These are phyloP conservation scores for Chaunax sp. DNA, from an alignment of 2,797 vertebrate species.

Conservation along the genomic window DNA sequence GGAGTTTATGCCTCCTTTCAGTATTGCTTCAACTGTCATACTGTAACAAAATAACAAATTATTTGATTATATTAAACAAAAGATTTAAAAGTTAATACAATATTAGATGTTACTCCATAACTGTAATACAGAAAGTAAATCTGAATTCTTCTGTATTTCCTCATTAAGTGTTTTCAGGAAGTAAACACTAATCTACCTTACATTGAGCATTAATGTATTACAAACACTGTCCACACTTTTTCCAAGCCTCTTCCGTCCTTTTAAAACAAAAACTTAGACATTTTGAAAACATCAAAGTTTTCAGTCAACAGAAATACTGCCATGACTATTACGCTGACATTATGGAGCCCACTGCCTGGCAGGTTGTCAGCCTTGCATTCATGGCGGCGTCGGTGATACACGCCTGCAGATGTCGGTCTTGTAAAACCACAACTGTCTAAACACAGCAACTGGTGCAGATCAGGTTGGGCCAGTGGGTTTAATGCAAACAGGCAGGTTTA, in stretches of 20 bases:
- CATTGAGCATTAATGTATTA: constrained; percentile 2
- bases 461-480: constrained; percentile 40
- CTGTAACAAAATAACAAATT: too few relatives aligned
- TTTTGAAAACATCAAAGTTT: neutral
- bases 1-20: too few relatives aligned
- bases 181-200: neutral
- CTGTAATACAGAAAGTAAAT: too few relatives aligned
- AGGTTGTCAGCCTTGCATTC: constrained; percentile 30
- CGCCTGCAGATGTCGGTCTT: constrained; percentile 41
- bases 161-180: neutral
- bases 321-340: constrained; percentile 21
- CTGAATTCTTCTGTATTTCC: too few relatives aligned
- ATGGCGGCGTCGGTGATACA: constrained; percentile 9
- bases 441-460: constrained; percentile 53
- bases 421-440: constrained; percentile 41
- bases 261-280: neutral
- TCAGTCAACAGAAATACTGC: constrained; percentile 24
- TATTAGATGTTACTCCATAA: too few relatives aligned
- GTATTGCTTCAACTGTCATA: too few relatives aligned
- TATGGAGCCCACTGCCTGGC: constrained; percentile 18
- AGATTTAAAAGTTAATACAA: too few relatives aligned
- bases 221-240: too few relatives aligned
- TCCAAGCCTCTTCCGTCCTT: constrained; percentile 5
- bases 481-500: constrained; percentile 52
- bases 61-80: too few relatives aligned